These are phyloP conservation scores for Cranoglanis bouderius DNA, from an alignment of 2,113 vertebrate species.

Conservation along the genomic window DNA sequence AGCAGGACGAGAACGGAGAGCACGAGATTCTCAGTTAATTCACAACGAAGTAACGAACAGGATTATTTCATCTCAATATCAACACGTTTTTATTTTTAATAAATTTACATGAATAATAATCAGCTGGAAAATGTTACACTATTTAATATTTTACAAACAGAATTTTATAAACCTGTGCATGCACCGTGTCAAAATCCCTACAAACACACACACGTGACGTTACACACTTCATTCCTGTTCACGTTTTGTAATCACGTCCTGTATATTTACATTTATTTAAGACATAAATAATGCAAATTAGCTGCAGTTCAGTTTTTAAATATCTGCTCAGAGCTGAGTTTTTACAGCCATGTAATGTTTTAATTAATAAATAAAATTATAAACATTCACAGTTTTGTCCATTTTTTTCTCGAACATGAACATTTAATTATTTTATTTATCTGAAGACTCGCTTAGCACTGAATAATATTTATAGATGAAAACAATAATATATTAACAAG, in stretches of 20 bases:
- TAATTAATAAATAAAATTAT: not conserved
- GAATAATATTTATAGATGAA: not conserved
- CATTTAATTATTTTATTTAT: not conserved
- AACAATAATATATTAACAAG: not conserved
- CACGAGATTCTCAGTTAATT: constrained; percentile 51
- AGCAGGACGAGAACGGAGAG: constrained; percentile 54
- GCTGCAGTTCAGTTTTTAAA: not conserved
- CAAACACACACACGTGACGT: not conserved
- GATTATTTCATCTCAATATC: not conserved
- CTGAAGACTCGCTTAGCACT: not conserved
- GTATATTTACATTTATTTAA: not conserved
- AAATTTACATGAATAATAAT: not conserved
- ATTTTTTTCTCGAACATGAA: not conserved
- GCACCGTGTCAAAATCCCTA: not conserved
- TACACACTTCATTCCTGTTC: not conserved
- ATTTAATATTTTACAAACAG: not conserved
- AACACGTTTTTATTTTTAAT: constrained; percentile 8
- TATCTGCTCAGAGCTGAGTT: not conserved
- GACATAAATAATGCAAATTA: not conserved
- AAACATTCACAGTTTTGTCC: not conserved
- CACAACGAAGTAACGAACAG: constrained; percentile 10
- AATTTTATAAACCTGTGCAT: not conserved
- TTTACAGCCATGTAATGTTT: not conserved
- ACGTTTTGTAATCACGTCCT: not conserved
- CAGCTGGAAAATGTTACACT: not conserved